Evolutionary conservation across 2,888 invertebrate species (phyloP), one percentile per base, ranked within the genome.

Genomic region (Ichneumoninae sp.): DNA sequence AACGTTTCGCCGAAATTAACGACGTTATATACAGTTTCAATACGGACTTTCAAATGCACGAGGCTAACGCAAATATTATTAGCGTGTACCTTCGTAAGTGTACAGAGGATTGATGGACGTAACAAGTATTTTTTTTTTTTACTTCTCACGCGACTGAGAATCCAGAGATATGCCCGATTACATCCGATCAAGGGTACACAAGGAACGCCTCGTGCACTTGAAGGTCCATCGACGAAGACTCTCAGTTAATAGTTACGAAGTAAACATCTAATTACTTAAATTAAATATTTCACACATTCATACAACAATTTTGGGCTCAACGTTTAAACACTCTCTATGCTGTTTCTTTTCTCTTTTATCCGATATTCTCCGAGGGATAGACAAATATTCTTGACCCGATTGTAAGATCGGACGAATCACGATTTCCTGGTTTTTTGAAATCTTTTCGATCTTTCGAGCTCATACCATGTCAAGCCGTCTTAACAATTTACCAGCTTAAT

Each of bases 221-320:
- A 78, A 65, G 70, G 30, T 76, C 13, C 50, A 71, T 63, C 30
- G 52, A 65, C 44, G 63, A 65, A 73, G 60, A 50, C 54, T 74
- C 60, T 74, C 57, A 47, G 63, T 65, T 70, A 47, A 57, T 57
- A 57, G 33, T 70, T 78, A 69, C 78, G 78, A 47, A 44, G 40
- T 50, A 65, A 52, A 76, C 79, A 68, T 78, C 82, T 78, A 77
- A 79, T 70, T 74, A 57, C 57, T 83, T 86, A 83, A 74, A 83
- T 79, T 84, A 82, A 73, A 71, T 70, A 85, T 78, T 86, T 83
- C 83, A 81, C 85, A 77, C 85, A 76, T 57, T 71, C 83, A 76
- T 81, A 83, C 83, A 65, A 60, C 65, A 85, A 85, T 83, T 44
- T 74, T 83, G 50, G 76, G 68, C 79, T 68, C 66, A 73, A 22